A percentile compares a stretch with the other conserved stretches of the same genome.
phyloP scores from a whole-genome alignment of 2,888 invertebrate species.

The Nomada goodeniana region DNA sequence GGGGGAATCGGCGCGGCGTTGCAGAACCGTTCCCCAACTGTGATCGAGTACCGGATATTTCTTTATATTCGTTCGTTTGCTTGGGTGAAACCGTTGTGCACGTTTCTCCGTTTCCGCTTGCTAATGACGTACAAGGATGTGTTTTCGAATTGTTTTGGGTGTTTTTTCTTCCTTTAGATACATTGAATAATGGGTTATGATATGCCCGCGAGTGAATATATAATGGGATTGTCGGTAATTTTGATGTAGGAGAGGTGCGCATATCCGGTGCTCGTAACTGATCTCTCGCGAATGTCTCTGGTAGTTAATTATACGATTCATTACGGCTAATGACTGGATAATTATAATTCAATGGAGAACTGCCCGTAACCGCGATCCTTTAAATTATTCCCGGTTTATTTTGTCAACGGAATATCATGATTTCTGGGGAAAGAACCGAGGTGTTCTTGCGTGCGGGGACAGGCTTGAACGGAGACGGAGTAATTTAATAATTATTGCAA shows the following conservation, averaged over 20 bases:
- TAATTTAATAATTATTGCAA: background rate
- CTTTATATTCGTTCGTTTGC: slow-evolving; percentile 9
- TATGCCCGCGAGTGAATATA: background rate
- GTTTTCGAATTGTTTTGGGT: background rate
- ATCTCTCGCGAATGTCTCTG: background rate
- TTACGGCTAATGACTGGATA: slow-evolving; percentile 75
- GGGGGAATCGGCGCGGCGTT: slow-evolving; percentile 3
- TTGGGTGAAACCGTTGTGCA: background rate
- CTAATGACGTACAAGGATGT: slow-evolving; percentile 11
- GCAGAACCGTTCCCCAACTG: slow-evolving; percentile 6
- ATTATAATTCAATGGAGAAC: slow-evolving; percentile 74
- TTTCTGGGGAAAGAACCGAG: too few relatives aligned
- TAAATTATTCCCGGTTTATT: background rate
- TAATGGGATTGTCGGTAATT: background rate
- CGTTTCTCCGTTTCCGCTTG: background rate
- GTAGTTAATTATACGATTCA: slow-evolving; percentile 76
- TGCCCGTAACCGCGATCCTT: background rate
- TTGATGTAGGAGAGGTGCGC: background rate
- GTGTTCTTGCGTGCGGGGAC: too few relatives aligned
- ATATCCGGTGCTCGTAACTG: background rate
- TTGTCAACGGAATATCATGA: background rate
- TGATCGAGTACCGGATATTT: background rate
- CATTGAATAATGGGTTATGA: background rate
- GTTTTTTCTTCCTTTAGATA: too few relatives aligned
- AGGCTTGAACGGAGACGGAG: background rate